A percentile compares a stretch with the other conserved stretches of the same genome.
phyloP scores from a whole-genome alignment of 1,140 invertebrate species.

The Apis laboriosa region DNA sequence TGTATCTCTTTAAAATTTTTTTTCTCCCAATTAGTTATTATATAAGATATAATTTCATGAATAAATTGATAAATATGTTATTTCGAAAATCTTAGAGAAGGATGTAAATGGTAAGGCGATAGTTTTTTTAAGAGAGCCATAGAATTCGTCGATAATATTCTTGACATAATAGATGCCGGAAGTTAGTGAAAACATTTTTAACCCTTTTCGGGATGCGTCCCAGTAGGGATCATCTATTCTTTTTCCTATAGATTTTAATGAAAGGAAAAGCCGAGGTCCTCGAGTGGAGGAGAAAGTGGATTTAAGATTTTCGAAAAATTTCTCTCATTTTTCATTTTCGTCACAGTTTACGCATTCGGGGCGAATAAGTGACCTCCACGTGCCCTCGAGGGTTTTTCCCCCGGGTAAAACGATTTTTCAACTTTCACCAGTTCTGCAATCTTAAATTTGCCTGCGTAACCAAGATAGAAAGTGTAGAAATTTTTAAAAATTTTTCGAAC shows the following conservation, averaged over 20 bases:
- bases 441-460: background rate
- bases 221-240: background rate
- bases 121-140: background rate
- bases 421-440: constrained; percentile 1
- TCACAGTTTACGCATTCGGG: background rate
- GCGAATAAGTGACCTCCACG: background rate
- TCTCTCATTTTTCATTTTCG: constrained; percentile 39
- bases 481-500: rapidly evolving
- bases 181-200: constrained; percentile 5
- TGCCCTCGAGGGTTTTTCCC: background rate
- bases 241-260: background rate
- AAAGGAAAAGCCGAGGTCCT: background rate
- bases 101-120: too few species aligned
- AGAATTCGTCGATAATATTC: background rate
- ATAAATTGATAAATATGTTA: background rate
- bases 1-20: background rate
- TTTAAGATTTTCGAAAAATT: constrained; percentile 4
- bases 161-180: background rate
- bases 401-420: background rate
- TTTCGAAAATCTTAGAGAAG: rapidly evolving
- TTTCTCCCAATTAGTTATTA: background rate
- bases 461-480: background rate
- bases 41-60: background rate
- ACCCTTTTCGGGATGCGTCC: constrained; percentile 5
- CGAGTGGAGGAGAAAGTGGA: constrained; percentile 8